Base-by-base conservation (phyloP, 2,797 vertebrate genomes). In the Trachurus trachurus region DNA sequence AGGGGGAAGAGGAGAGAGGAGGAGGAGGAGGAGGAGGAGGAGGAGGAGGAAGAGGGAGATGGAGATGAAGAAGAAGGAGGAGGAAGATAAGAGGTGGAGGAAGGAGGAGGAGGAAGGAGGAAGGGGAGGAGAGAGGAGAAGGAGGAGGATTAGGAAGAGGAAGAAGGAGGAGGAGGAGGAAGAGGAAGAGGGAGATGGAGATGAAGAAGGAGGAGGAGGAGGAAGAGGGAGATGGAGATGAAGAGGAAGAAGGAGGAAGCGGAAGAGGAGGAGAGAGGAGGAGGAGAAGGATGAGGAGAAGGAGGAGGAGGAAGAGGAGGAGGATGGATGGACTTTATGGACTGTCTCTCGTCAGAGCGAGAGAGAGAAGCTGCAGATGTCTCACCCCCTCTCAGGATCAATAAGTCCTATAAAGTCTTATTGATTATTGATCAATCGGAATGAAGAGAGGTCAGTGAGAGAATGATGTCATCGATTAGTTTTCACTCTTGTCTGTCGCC, bases 401-500 rank as follows among this genome's bases (percentile, higher is more conserved):
- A 45, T 63, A 71, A 86, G 47, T 78, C 54, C 12, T 73, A n/a
- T n/a, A n/a, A n/a, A 26, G 26, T 53, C 22, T 40, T 62, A 86
- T 54, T 77, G 50, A 87, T 87, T 79, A 87, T 74, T 84, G 80
- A 88, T 81, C 37, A 21, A 61, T 50, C 57, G 50, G 21, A 22
- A 52, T 50, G 22, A 79, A 31, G 42, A 72, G 39, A 57, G 67
- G 68, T 22, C 31, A 47, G 37, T 31, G 50, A 70, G 44, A 74
- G 42, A 86, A 66, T 77, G 69, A 76, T 62, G 65, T 15, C 39
- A 73, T 74, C 37, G 76, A 90, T 78, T 71, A 11, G n/a, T 71
- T 72, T 80, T 50, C 65, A 57, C 13, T 79, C 79, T 21, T 40
- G 37, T 62, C n/a, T 61, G 37, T 71, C 61, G 8, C 65, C 66